Evolutionary conservation across 2,888 invertebrate genomes (phyloP).

Genomic region (Volucella inanis): DNA sequence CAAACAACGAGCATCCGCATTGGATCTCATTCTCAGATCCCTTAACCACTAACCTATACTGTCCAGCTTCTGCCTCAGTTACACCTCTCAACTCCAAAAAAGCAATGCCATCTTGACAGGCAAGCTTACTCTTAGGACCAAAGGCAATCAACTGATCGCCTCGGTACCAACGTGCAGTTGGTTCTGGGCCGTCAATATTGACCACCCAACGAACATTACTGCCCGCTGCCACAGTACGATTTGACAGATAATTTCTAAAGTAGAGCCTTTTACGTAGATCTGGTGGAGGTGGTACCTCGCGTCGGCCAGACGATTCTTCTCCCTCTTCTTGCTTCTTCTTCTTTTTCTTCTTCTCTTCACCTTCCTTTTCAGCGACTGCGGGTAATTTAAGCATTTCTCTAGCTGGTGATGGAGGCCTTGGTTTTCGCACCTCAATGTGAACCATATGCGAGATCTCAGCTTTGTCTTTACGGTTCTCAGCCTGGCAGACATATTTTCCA

Average conservation of each 20-base stretch:
- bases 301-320: slow-evolving; percentile 78
- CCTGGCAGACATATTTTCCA: slow-evolving; percentile 84
- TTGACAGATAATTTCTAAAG: slow-evolving; percentile 90
- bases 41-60: slow-evolving; percentile 90
- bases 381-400: slow-evolving; percentile 79
- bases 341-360: slow-evolving; percentile 77
- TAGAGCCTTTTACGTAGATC: slow-evolving; percentile 83
- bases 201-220: slow-evolving; percentile 91
- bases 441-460: slow-evolving; percentile 90
- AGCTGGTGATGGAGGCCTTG: slow-evolving; percentile 79
- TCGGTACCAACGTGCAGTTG: slow-evolving; percentile 88
- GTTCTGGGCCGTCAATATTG: slow-evolving; percentile 89
- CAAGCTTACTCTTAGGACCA: slow-evolving; percentile 86
- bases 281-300: slow-evolving; percentile 83
- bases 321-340: slow-evolving; percentile 79
- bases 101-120: slow-evolving; percentile 88
- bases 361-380: slow-evolving; percentile 73
- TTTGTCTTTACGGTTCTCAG: slow-evolving; percentile 89
- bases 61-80: slow-evolving; percentile 88
- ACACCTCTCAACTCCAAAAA: slow-evolving; percentile 89
- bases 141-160: slow-evolving; percentile 86
- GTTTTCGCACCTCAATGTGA: slow-evolving; percentile 85
- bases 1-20: slow-evolving; percentile 87
- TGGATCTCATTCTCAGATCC: slow-evolving; percentile 89
- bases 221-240: slow-evolving; percentile 89